Percentiles rank a stretch among this genome's conserved stretches.
Conservation (phyloP, 2,797 vertebrate species). For the Pitangus sulphuratus region DNA sequence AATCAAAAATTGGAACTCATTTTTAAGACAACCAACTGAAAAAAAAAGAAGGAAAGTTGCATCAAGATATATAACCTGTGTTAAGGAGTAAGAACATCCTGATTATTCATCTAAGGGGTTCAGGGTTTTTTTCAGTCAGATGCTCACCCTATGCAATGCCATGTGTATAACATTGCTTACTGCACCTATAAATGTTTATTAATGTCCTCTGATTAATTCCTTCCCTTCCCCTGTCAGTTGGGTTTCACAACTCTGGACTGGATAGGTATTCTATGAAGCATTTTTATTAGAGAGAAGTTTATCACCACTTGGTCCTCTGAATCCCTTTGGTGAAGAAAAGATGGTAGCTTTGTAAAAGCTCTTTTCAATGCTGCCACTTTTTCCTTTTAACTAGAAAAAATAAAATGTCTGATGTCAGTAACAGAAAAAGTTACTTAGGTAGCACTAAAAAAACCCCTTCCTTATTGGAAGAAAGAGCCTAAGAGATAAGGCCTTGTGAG, state of each 20-base stretch:
- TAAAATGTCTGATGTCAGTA: not conserved
- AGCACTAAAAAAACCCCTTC: rapidly evolving
- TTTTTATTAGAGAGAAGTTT: not conserved
- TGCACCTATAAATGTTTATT: not conserved
- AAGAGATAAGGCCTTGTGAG: not conserved
- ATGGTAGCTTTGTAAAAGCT: not conserved
- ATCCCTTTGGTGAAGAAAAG: not conserved
- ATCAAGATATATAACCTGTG: not conserved
- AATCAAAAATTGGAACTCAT: not conserved
- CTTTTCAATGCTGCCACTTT: not conserved
- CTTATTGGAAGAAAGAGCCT: not conserved
- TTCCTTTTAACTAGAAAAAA: not conserved
- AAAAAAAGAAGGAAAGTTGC: not conserved
- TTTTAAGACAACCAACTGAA: not conserved
- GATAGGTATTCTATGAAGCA: not conserved
- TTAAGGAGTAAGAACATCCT: not conserved
- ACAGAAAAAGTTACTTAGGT: not conserved
- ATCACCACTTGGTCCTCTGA: not conserved
- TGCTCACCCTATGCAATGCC: not conserved
- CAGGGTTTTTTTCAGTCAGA: not conserved
- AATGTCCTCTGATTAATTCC: not conserved
- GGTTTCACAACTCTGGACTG: not conserved
- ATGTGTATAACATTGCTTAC: not conserved
- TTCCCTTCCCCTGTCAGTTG: not conserved
- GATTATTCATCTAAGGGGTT: not conserved